Evolutionary conservation across 2,113 vertebrate species (phyloP).

Genomic region (Stegastes partitus): DNA sequence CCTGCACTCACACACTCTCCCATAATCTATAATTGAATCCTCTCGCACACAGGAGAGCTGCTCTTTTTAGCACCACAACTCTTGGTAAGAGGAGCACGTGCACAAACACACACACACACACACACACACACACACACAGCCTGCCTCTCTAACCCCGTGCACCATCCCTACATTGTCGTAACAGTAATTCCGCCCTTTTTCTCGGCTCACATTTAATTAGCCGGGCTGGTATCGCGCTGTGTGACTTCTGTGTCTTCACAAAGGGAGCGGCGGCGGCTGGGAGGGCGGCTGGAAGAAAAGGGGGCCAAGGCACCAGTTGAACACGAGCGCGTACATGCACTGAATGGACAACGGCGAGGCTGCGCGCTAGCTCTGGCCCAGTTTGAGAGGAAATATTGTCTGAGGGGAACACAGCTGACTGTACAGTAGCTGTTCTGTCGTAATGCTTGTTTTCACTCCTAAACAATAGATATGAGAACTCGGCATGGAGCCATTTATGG

Average conservation of each 20-base stretch:
- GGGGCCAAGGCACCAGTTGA: constrained; percentile 26
- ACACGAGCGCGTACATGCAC: constrained; percentile 13
- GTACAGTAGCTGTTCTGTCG: background rate
- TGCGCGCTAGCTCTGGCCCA: constrained; percentile 7
- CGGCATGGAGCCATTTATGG: background rate
- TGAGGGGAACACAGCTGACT: constrained; percentile 7
- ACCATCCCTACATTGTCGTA: constrained; percentile 40
- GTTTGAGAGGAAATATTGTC: constrained; percentile 21
- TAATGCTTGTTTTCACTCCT: constrained; percentile 8
- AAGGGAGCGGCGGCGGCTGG: background rate
- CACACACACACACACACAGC: constrained; percentile 8
- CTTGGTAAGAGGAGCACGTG: constrained; percentile 21
- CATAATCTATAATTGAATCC: constrained; percentile 86
- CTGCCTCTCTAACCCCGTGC: constrained; percentile 24
- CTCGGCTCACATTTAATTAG: constrained; percentile 66
- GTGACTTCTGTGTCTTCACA: constrained; percentile 51
- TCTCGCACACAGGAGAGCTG: constrained; percentile 66
- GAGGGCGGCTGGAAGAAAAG: background rate
- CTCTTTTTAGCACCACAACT: constrained; percentile 56
- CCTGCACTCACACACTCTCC: constrained; percentile 23
- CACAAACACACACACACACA: background rate
- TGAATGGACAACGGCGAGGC: background rate
- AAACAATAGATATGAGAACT: constrained; percentile 7
- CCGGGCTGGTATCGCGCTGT: constrained; percentile 21
- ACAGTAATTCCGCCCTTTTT: constrained; percentile 61